Conservation (phyloP, 1,140 invertebrate species). For the Goniozus legneri region DNA sequence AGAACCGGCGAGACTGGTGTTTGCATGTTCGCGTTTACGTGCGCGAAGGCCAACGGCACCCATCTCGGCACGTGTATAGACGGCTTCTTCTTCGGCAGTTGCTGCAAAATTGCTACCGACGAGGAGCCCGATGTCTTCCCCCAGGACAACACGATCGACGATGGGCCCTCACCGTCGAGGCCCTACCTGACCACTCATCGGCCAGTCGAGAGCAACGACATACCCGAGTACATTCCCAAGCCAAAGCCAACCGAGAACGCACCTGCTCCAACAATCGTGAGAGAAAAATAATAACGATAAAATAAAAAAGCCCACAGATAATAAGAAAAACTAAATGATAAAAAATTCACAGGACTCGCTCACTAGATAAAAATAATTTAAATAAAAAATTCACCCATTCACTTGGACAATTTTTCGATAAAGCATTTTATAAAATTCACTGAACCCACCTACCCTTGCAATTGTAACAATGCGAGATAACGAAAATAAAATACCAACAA, state of each 20-base stretch:
- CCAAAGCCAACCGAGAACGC: slow-evolving; percentile 40
- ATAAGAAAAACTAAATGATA: too few relatives aligned
- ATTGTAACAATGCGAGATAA: too few relatives aligned
- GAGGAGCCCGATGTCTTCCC: slow-evolving; percentile 46
- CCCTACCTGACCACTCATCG: slow-evolving; percentile 33
- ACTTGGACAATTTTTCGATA: too few relatives aligned
- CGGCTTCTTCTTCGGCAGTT: slow-evolving; percentile 87
- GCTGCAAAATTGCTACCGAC: slow-evolving; percentile 75
- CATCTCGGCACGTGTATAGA: slow-evolving; percentile 89
- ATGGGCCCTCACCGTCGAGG: slow-evolving; percentile 31
- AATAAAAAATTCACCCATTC: too few relatives aligned
- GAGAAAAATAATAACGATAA: too few relatives aligned
- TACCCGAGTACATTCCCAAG: slow-evolving; percentile 43
- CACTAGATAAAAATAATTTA: too few relatives aligned
- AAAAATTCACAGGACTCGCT: too few relatives aligned
- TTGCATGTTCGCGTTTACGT: slow-evolving; percentile 94
- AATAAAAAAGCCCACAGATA: too few relatives aligned
- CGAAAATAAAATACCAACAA: too few relatives aligned
- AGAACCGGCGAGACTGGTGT: slow-evolving; percentile 74
- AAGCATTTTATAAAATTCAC: too few relatives aligned
- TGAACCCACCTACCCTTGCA: too few relatives aligned
- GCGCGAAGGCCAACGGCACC: slow-evolving; percentile 84
- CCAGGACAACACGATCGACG: slow-evolving; percentile 52
- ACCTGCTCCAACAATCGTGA: too few relatives aligned
- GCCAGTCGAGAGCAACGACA: slow-evolving; percentile 46